Base-by-base conservation (phyloP, 2,888 invertebrate genomes). In the Melanostoma scalare region DNA sequence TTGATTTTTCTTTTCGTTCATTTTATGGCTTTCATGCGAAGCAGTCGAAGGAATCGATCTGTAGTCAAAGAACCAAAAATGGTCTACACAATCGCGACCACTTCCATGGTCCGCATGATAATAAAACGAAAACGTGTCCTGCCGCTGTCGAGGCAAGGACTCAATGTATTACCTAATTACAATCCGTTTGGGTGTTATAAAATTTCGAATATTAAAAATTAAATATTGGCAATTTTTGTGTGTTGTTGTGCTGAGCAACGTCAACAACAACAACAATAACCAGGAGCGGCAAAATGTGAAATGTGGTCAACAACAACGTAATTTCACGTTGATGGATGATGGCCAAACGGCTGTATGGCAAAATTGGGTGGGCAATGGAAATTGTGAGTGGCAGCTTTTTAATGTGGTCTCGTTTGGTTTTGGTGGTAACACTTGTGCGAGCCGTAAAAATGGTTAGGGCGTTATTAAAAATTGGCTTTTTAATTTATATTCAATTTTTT, bases 141-240 rank as follows among this genome's bases (percentile, higher is more conserved):
- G 36, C 33, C 46, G 31, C 20, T 35, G 46, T 38, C 6, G 1
- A 33, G 35, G 31, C 58, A 79, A 48, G 60, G 42, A 50, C 20
- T 58, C 77, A 52, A 68, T 72, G 68, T 73, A 63, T 73, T 53
- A 69, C 69, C 56, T 82, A 78, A 82, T 82, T 78, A 78, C 68
- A 63, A 69, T 48, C 63, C 50, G 52, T 60, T 73, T 31, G 38
- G 50, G 50, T 46, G 78, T 74, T 73, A 63, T 82, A 82, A 78
- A 78, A 73, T 65, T 52, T 40, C n/a, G 10, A 52, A 63, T 69
- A 78, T 78, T 78, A 78, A 82, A 81, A 78, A 78, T 74, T 78
- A 78, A 82, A 82, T 78, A 82, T 82, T 73, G 69, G 9, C 82
- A 82, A 78, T 56, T 65, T 69, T 53, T 63, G 58, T 35, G 77